These are phyloP conservation scores for Eufriesea mexicana DNA, from an alignment of 1,140 invertebrate species.

Conservation along the genomic window DNA sequence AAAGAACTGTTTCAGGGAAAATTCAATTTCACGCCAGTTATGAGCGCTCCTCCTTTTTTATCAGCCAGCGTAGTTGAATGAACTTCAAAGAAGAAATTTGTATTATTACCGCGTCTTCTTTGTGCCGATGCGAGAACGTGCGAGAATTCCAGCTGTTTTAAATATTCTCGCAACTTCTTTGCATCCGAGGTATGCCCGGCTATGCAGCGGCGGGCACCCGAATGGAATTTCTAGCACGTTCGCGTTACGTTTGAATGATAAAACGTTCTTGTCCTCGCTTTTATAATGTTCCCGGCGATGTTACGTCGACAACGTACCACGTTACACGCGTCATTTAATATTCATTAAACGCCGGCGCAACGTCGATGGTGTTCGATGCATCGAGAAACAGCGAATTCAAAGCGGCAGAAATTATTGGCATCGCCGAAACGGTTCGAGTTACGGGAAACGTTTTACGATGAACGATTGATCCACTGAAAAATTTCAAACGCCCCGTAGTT, in stretches of 20 bases:
- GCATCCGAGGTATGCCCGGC: background rate
- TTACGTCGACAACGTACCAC: background rate
- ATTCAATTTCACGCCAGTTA: background rate
- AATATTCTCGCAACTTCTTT: slow-evolving; percentile 27
- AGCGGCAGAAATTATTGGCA: background rate
- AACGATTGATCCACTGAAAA: background rate
- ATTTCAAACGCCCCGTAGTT: background rate
- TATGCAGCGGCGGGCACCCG: too few species aligned
- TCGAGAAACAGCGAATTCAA: background rate
- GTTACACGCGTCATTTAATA: slow-evolving; percentile 17
- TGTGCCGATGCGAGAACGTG: background rate
- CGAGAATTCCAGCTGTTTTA: slow-evolving; percentile 17
- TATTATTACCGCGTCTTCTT: background rate
- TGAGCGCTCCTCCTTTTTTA: background rate
- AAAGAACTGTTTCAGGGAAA: background rate
- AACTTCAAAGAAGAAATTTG: slow-evolving; percentile 17
- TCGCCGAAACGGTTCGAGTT: background rate
- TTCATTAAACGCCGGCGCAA: slow-evolving; percentile 14
- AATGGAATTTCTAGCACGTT: slow-evolving; percentile 18
- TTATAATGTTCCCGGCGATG: background rate
- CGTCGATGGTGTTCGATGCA: background rate
- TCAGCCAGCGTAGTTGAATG: background rate
- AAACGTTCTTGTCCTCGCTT: background rate
- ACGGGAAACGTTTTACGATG: background rate
- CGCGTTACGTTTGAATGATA: slow-evolving; percentile 26